phyloP scores from a whole-genome alignment of 2,888 invertebrate genomes.

The Achlya flavicornis region DNA sequence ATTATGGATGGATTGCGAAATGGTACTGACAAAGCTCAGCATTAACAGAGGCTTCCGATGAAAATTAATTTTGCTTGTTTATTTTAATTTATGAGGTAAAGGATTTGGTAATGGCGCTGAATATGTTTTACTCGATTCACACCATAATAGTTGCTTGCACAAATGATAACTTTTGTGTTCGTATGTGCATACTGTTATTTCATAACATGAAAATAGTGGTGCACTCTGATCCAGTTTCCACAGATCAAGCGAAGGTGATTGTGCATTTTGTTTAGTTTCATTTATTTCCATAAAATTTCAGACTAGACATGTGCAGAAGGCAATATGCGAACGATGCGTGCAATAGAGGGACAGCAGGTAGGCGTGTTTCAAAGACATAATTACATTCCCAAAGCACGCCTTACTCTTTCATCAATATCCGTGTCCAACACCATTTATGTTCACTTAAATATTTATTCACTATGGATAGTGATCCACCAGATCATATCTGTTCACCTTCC shows the following conservation, averaged over 20 bases:
- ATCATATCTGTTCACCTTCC: slow-evolving; percentile 44
- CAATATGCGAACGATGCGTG: slow-evolving; percentile 96
- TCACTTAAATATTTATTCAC: slow-evolving; percentile 65
- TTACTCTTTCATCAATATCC: slow-evolving; percentile 54
- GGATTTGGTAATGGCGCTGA: slow-evolving; percentile 84
- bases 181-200: slow-evolving; percentile 36
- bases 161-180: slow-evolving; percentile 27
- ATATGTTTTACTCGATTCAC: slow-evolving; percentile 47
- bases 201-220: slow-evolving; percentile 25
- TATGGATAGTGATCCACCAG: slow-evolving; percentile 59
- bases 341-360: slow-evolving; percentile 99
- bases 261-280: slow-evolving; percentile 67
- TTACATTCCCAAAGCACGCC: slow-evolving; percentile 74
- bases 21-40: slow-evolving; percentile 65
- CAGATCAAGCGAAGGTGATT: slow-evolving; percentile 14
- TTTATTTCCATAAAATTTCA: slow-evolving; percentile 88
- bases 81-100: slow-evolving; percentile 77
- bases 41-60: slow-evolving; percentile 79
- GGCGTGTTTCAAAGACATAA: slow-evolving; percentile 76
- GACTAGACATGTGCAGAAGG: slow-evolving; percentile 99
- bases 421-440: slow-evolving; percentile 65
- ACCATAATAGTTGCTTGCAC: slow-evolving; percentile 42
- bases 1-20: slow-evolving; percentile 59
- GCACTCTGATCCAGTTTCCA: background rate
- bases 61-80: slow-evolving; percentile 75